phyloP scores from a whole-genome alignment of 2,888 invertebrate species.

The Ophioninae sp. region DNA sequence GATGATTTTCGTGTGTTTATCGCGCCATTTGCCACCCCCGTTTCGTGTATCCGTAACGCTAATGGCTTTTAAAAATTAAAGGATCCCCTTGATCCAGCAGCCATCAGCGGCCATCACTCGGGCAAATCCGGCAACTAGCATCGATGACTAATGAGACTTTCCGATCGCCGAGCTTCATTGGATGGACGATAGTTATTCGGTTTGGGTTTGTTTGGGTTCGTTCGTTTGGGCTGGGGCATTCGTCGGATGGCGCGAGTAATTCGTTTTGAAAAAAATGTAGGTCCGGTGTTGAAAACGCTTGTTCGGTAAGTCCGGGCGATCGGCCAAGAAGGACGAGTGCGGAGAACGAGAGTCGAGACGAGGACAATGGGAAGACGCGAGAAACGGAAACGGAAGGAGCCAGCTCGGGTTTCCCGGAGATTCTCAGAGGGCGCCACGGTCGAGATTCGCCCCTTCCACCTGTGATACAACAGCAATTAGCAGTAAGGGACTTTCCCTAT shows the following conservation, averaged over 20 bases:
- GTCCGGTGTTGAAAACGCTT: constrained; percentile 11
- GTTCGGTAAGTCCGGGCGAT: constrained; percentile 54
- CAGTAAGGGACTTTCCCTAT: constrained; percentile 69
- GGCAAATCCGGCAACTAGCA: neutral
- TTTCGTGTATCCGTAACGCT: constrained; percentile 36
- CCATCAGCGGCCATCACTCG: constrained; percentile 25
- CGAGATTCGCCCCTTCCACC: constrained; percentile 71
- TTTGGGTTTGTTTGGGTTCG: neutral
- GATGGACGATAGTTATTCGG: constrained; percentile 22
- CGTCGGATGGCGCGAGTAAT: no score
- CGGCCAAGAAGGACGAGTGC: constrained; percentile 15
- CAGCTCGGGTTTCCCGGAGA: constrained; percentile 53
- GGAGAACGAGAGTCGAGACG: constrained; percentile 18
- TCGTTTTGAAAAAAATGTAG: neutral
- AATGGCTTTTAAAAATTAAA: constrained; percentile 52
- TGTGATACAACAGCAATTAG: constrained; percentile 75
- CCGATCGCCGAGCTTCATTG: neutral
- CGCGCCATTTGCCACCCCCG: constrained; percentile 12
- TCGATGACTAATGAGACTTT: constrained; percentile 3
- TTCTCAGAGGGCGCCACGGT: constrained; percentile 61
- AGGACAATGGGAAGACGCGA: constrained; percentile 67
- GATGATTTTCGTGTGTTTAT: constrained; percentile 73
- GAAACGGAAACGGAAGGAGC: constrained; percentile 44
- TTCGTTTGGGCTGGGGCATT: no score
- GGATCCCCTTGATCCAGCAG: neutral